Conservation (phyloP, 1,140 invertebrate species). For the Drosophila varians region DNA sequence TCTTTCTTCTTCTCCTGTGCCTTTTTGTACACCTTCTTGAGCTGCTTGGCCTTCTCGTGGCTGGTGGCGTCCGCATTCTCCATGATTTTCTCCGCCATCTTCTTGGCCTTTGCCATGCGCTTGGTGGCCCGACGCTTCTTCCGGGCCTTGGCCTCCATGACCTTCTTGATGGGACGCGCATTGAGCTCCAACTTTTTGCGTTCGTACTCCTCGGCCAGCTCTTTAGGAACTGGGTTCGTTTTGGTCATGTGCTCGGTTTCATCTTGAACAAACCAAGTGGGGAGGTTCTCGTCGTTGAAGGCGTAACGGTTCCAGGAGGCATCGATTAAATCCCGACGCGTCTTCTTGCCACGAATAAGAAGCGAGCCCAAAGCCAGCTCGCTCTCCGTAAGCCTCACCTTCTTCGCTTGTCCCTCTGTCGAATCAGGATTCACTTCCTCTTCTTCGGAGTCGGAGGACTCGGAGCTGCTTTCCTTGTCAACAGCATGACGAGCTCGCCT, state of each 20-base stretch:
- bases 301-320: conserved; percentile 95
- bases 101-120: conserved; percentile 96
- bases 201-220: conserved; percentile 89
- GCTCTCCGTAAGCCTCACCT: conserved; percentile 91
- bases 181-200: conserved; percentile 94
- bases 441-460: conserved; percentile 74
- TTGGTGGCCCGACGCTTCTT: conserved; percentile 96
- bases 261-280: conserved; percentile 98
- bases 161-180: conserved; percentile 98
- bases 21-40: conserved; percentile 97
- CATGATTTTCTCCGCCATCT: conserved; percentile 96
- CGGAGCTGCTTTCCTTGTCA: conserved; percentile 72
- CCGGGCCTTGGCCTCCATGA: conserved; percentile 98
- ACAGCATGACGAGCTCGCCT: conserved; percentile 60
- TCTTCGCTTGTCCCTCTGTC: conserved; percentile 85
- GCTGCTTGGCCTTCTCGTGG: conserved; percentile 95
- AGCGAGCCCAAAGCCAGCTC: conserved; percentile 94
- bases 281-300: conserved; percentile 94
- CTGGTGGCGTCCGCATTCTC: conserved; percentile 95
- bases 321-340: conserved; percentile 93
- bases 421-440: conserved; percentile 33
- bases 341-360: conserved; percentile 93
- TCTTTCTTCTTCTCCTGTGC: conserved; percentile 94
- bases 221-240: conserved; percentile 91
- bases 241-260: conserved; percentile 95